Percentiles rank a stretch among this genome's conserved stretches.
phyloP scores from a whole-genome alignment of 2,113 vertebrate genomes.

The Chlorodrepanis virens region DNA sequence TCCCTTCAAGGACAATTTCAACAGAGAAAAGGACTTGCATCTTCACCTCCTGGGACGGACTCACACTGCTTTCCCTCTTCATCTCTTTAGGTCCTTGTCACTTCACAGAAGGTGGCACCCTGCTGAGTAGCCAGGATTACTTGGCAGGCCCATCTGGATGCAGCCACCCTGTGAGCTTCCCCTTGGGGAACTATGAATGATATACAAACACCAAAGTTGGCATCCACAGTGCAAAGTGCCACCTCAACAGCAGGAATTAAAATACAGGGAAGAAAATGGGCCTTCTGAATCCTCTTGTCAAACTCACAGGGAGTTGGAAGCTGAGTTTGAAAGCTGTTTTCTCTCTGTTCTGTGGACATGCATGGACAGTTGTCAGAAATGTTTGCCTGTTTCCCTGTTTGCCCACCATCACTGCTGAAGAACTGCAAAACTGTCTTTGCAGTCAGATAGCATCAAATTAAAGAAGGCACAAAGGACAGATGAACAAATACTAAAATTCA shows the following conservation, averaged over 20 bases:
- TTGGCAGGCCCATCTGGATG: constrained; percentile 55
- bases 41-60: neutral
- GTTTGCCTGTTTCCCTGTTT: neutral
- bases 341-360: neutral
- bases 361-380: neutral
- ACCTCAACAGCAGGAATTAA: neutral
- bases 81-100: constrained; percentile 49
- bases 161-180: constrained; percentile 2
- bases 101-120: constrained; percentile 30
- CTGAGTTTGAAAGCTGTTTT: neutral
- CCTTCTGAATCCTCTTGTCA: neutral
- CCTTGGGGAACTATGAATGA: constrained; percentile 18
- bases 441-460: neutral
- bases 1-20: constrained; percentile 46
- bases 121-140: constrained; percentile 21
- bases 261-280: neutral
- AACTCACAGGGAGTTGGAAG: neutral
- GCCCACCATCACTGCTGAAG: neutral
- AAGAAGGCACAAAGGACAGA: neutral
- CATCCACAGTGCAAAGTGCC: neutral
- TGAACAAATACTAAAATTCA: neutral
- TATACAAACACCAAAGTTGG: constrained; percentile 28
- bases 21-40: constrained; percentile 17
- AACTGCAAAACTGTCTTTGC: neutral
- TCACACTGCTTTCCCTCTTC: constrained; percentile 24